Evolutionary conservation across 2,113 vertebrate species (phyloP).

Genomic region (Motacilla alba): DNA sequence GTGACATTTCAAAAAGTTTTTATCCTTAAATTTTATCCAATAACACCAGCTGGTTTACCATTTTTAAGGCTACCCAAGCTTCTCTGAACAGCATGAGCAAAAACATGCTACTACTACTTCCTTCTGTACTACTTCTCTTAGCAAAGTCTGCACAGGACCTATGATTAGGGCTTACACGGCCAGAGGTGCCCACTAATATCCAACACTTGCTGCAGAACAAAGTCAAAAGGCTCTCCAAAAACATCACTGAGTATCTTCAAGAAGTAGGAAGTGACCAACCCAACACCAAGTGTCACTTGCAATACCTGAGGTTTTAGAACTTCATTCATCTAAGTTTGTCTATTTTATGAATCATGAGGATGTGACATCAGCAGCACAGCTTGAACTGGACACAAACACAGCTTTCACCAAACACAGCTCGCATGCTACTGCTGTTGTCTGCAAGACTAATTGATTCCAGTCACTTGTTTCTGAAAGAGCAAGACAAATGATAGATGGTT

Average conservation of each 20-base stretch:
- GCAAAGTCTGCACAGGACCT: background rate
- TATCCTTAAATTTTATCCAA: background rate
- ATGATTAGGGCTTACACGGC: fast-evolving
- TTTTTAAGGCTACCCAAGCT: background rate
- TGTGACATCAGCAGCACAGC: background rate
- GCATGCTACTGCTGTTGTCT: background rate
- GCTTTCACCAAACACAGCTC: background rate
- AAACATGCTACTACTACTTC: background rate
- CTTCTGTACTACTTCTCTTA: background rate
- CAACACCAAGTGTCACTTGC: fast-evolving
- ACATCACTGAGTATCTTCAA: background rate
- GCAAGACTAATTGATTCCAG: background rate
- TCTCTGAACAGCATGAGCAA: background rate
- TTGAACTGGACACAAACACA: background rate
- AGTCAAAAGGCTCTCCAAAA: background rate
- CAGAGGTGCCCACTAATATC: fast-evolving
- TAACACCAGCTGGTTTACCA: background rate
- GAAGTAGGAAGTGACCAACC: background rate
- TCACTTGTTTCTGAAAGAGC: background rate
- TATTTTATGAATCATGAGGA: background rate
- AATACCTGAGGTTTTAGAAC: background rate
- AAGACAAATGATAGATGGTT: background rate
- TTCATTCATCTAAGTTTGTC: background rate
- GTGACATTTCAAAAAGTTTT: background rate
- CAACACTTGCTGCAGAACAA: background rate